Evolutionary conservation across 2,113 vertebrate genomes (phyloP), one percentile per base, ranked within the genome.

Genomic region (Polypterus bichir): DNA sequence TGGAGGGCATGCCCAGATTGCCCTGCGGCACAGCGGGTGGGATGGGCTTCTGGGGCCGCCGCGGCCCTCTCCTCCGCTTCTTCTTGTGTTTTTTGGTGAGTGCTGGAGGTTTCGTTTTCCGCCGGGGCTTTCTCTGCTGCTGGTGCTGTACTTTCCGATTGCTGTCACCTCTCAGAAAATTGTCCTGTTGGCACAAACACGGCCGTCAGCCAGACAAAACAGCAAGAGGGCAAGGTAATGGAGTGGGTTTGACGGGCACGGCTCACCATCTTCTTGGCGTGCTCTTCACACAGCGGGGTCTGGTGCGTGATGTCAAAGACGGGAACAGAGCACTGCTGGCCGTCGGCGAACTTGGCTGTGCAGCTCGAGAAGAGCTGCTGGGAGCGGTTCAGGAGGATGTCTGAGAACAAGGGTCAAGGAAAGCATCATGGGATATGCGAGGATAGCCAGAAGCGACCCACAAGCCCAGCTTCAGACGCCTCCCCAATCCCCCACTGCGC

Each of bases 71-170:
- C 71, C 92, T 85, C 74, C 89, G 86, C 82, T 97, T 98, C 83
- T 98, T 99, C 84, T 98, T 98, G 78, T 97, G 95, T 92, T 98
- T 99, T 93, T 99, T 99, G 86, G 93, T 97, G 81, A 99, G 91
- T 47, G 95, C 93, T 74, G 96, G 92, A 49, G 94, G 95, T 83
- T 99, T 98, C 2, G 92, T 94, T 91, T 99, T 99, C 85, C 96
- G 98, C 72, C 96, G 94, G 79, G 95, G 96, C 81, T 97, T 97
- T 71, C 94, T 90, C 82, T 93, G 94, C 74, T 94, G 96, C 86
- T 91, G 90, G 80, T 96, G 91, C 82, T 96, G 93, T 86, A 94
- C 89, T 83, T 93, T 89, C 46, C 95, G 86, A 78, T 93, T 92
- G 67, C 83, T 90, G 68, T 99, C 95, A 55, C 96, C 95, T 74